Evolutionary conservation across 2,888 invertebrate genomes (phyloP).

Genomic region (Drosophila ustulata): DNA sequence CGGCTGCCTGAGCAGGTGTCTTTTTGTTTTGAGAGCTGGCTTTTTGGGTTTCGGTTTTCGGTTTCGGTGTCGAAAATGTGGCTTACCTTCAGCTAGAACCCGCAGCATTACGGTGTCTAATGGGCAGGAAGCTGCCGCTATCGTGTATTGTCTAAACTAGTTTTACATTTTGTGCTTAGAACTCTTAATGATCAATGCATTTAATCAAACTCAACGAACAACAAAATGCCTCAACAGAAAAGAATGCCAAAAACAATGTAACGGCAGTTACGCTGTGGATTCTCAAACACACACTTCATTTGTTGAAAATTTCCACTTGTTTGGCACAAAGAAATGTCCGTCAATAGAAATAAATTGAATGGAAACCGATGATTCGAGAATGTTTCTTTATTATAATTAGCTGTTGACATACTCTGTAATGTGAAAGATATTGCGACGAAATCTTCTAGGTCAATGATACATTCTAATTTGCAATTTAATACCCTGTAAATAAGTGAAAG

Average conservation of each 20-base stretch:
- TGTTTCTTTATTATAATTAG: slow-evolving; percentile 16
- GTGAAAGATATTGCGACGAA: neutral
- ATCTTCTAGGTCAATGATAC: neutral
- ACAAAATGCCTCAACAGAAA: slow-evolving; percentile 30
- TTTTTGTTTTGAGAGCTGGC: slow-evolving; percentile 39
- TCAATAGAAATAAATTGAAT: slow-evolving; percentile 38
- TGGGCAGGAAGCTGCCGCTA: slow-evolving; percentile 63
- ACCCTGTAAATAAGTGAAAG: neutral
- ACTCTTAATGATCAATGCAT: slow-evolving; percentile 71
- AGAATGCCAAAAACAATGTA: slow-evolving; percentile 66
- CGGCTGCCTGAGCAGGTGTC: slow-evolving; percentile 71
- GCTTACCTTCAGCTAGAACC: slow-evolving; percentile 71
- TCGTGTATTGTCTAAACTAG: slow-evolving; percentile 54
- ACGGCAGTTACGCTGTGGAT: slow-evolving; percentile 55
- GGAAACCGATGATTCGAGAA: slow-evolving; percentile 2
- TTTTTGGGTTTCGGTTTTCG: slow-evolving; percentile 34
- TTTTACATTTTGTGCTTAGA: slow-evolving; percentile 44
- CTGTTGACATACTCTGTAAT: slow-evolving; percentile 7
- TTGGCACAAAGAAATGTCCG: slow-evolving; percentile 9
- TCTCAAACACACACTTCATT: slow-evolving; percentile 34
- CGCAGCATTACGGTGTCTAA: slow-evolving; percentile 39
- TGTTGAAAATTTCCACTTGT: slow-evolving; percentile 22
- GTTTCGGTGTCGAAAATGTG: slow-evolving; percentile 70
- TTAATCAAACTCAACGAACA: slow-evolving; percentile 61
- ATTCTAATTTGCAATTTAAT: neutral